These are phyloP conservation scores for Stenurella melanura DNA, from an alignment of 2,888 invertebrate genomes.

Conservation along the genomic window DNA sequence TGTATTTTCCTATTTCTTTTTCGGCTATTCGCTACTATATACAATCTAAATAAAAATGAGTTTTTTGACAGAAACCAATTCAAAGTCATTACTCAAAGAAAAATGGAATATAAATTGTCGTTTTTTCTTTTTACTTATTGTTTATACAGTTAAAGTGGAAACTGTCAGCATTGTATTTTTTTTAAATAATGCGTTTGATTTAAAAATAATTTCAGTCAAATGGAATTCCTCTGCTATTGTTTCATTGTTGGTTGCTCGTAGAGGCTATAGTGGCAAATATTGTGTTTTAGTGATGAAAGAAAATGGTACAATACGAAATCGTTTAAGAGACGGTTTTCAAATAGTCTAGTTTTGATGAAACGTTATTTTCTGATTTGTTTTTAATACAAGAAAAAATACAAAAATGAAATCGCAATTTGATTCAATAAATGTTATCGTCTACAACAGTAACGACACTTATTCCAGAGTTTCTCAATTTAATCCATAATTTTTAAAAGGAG, in stretches of 20 bases:
- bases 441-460: no score
- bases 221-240: not conserved
- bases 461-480: no score
- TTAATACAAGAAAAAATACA: no score
- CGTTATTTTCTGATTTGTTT: no score
- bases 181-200: not conserved
- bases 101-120: constrained; percentile 42
- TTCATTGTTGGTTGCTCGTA: not conserved
- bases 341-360: no score
- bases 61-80: constrained; percentile 42
- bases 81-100: constrained; percentile 41
- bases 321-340: no score
- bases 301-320: no score
- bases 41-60: constrained; percentile 44
- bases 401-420: no score
- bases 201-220: constrained; percentile 1
- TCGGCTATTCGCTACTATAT: constrained; percentile 33
- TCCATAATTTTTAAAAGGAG: no score
- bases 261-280: no score
- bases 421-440: no score
- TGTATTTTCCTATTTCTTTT: constrained; percentile 37
- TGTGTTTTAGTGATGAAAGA: no score
- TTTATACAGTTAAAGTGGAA: constrained; percentile 22
- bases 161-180: constrained; percentile 1
- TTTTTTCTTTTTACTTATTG: constrained; percentile 23